Base-by-base conservation (phyloP, 2,888 invertebrate species). In the Pheosia gnoma region DNA sequence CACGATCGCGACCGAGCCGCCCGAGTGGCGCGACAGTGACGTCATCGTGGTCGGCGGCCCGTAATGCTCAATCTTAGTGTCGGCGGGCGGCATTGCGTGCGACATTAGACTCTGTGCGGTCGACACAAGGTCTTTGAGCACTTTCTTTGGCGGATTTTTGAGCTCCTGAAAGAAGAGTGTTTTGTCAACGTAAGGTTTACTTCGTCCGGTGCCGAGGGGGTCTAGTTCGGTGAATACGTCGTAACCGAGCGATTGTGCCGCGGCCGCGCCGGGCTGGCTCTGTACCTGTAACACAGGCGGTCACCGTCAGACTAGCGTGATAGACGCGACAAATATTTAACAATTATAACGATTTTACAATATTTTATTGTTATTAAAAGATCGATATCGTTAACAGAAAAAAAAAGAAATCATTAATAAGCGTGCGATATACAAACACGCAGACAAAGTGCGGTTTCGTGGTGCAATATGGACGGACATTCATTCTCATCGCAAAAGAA, bases 151-250 rank as follows among this genome's bases (percentile, higher is more conserved):
- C 77, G 98, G 98, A 93, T 98, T 98, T 94, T 98, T 98, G 84
- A 98, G 95, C 90, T 98, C 98, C 94, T 98, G 97, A 95, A 98
- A 98, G 95, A 98, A 98, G 94, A 98, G 97, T 95, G 98, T 98
- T 94, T 98, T 98, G 95, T 98, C 98, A 84, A 98, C 96, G 94
- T 98, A 98, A 70, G 98, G 98, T 92, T 97, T 97, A 91, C 96
- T 97, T 90, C 97, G 96, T 84, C 98, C 98, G 78, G 97, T 98
- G 84, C 98, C 98, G 86, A 98, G 94, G 67, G 98, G 98, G 95
- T 98, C 98, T 90, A 98, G 94, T 88, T 98, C 98, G 74, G 97
- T 98, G 94, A 98, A 98, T 80, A 98, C 97, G 94, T 98, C 98
- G 94, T 96, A 95, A 87, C 91, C 83, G 86, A 88, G 83, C 80